Base-by-base conservation (phyloP, 2,888 invertebrate genomes). In the Platerodrilus igneus region DNA sequence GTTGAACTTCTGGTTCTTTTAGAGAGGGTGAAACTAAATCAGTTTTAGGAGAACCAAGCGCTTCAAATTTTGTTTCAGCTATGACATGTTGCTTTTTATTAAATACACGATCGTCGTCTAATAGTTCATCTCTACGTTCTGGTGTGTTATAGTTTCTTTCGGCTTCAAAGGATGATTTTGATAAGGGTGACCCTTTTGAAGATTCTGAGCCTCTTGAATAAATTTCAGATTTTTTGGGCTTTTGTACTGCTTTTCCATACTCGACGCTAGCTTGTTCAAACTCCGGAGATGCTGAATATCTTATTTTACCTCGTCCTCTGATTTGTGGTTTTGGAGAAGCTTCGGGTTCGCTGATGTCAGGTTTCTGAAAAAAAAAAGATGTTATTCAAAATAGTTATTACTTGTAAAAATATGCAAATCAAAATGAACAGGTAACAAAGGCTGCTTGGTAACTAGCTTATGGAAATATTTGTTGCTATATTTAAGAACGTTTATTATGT, bases 71-170 rank as follows among this genome's bases (percentile, higher is more conserved):
- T 7, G 45, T 57, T 52, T 67, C 66, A 2, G 64, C 62, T 16
- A 64, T 43, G 13, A 64, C 62, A 38, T 60, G 54, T 1, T 64
- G 51, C 45, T 58, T 62, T 42, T 55, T 53, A 32, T 48, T 50
- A 4, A 17, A 8, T n/a, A 21, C 33, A 17, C 29, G 19, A 26
- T 68, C 68, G 33, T 68, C 65, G 4, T 67, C 41, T 3, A 55
- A 33, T 57, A 68, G 68, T 48, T 63, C 50, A n/a, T 68, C 67
- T 50, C 66, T n/a, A n/a, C n/a, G n/a, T n/a, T n/a, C n/a, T n/a
- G n/a, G n/a, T n/a, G n/a, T n/a, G n/a, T n/a, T 64, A 37, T 67
- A 68, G 4, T 44, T 21, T 40, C 45, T 48, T 10, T 3, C 18
- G 5, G 17, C 14, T n/a, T n/a, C n/a, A n/a, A n/a, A n/a, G n/a